A percentile compares a stretch with the other conserved stretches of the same genome.
Conservation (phyloP, 2,888 invertebrate genomes). For the Dinocampus coccinellae region DNA sequence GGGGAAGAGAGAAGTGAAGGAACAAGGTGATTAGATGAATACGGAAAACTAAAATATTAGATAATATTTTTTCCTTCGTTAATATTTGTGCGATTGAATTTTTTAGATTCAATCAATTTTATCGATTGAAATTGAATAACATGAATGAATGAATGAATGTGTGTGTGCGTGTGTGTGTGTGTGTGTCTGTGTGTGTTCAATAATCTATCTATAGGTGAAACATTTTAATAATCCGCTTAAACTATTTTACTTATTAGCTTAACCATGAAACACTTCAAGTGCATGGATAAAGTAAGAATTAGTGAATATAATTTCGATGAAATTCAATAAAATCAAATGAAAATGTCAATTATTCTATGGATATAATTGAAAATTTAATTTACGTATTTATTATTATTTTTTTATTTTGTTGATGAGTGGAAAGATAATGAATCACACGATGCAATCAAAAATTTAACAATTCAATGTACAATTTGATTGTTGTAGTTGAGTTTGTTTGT, state of each 20-base stretch:
- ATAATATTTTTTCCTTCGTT: not conserved
- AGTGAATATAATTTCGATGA: conserved; percentile 51
- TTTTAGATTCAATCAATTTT: too few relatives aligned
- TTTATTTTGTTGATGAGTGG: not conserved
- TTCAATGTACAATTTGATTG: too few relatives aligned
- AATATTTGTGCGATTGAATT: too few relatives aligned
- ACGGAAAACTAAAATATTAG: too few relatives aligned
- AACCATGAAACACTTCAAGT: conserved; percentile 62
- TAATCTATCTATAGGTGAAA: conserved; percentile 61
- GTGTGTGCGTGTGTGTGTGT: too few relatives aligned
- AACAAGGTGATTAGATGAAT: too few relatives aligned
- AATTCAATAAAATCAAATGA: conserved; percentile 51
- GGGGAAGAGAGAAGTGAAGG: too few relatives aligned
- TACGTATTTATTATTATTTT: not conserved
- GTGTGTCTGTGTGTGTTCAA: not conserved
- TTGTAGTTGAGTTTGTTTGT: too few relatives aligned
- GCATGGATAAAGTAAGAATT: conserved; percentile 36
- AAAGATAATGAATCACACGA: conserved; percentile 28
- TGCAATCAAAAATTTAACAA: conserved; percentile 33
- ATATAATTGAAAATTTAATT: not conserved
- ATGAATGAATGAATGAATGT: too few relatives aligned
- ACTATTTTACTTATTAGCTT: conserved; percentile 60
- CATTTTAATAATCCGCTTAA: conserved; percentile 65
- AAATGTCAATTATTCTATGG: not conserved
- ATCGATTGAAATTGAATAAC: not conserved